Evolutionary conservation across 1,140 invertebrate genomes (phyloP), one percentile per base, ranked within the genome.

Genomic region (Probaryconus sp.): DNA sequence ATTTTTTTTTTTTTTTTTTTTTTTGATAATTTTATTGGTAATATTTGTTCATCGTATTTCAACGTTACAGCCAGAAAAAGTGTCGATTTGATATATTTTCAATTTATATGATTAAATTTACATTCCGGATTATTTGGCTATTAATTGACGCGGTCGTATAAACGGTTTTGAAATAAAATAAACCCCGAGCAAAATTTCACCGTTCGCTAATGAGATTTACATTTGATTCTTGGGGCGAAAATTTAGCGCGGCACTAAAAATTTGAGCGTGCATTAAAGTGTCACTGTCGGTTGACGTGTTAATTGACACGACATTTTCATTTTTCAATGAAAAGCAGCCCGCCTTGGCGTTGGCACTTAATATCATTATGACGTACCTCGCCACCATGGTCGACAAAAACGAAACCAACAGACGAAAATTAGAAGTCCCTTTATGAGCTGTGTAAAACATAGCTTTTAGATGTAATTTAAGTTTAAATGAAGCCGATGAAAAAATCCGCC

Each of bases 361-460:
- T 51, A 37, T 37, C 30, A 24, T 43, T 51, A 55, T 35, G 53
- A 65, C 40, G 24, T 10, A 30, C 24, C 17, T 7, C 55, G 64
- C 74, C 60, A 64, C 64, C 40, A 47, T 67, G 30, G 40, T 58
- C 10, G 53, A 53, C 11, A 65, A 69, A 47, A 21, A 42, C 26
- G 65, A 71, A 68, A 70, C 61, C 72, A 73, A 76, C 60, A 63
- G 58, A 31, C 47, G 60, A 78, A 75, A 79, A 80, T 76, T 76
- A 64, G 74, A 55, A 45, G 76, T 65, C 11, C 72, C 68, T 82
- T 81, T 79, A 80, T 75, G 78, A 55, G 74, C 60, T 76, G 77
- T 85, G 82, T 84, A 81, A 77, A 84, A 83, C 82, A 85, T 67
- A 77, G 76, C 77, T 82, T 81, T 83, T 81, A 81, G 78, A 76